Evolutionary conservation across 1,140 invertebrate genomes (phyloP).

Genomic region (Zeugodacus cucurbitae): DNA sequence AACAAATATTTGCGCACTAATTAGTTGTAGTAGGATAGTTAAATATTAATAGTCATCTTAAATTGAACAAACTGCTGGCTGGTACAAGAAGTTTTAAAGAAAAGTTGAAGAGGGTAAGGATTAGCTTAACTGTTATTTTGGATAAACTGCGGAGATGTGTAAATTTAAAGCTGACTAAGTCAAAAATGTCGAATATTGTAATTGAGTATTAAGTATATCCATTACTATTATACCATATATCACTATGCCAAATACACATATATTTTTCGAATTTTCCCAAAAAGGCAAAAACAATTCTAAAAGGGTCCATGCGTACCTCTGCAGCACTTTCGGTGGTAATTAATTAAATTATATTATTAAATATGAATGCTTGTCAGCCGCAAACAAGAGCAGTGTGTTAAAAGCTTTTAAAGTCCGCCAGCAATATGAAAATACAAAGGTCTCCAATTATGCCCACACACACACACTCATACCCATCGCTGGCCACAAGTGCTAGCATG

Average conservation of each 20-base stretch:
- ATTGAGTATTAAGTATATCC: too few species aligned
- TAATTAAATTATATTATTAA: slow-evolving; percentile 10
- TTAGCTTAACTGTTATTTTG: too few species aligned
- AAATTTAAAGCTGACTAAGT: too few species aligned
- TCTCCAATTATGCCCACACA: background rate
- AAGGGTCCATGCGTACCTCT: background rate
- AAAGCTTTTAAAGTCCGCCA: background rate
- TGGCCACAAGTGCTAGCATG: background rate
- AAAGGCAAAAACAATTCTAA: background rate
- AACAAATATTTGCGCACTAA: background rate
- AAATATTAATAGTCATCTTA: background rate
- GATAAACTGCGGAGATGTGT: too few species aligned
- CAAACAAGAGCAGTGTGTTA: background rate
- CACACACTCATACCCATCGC: background rate
- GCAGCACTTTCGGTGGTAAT: background rate
- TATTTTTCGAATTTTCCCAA: too few species aligned
- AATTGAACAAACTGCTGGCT: too few species aligned
- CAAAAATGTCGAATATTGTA: too few species aligned
- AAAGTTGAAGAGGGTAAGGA: too few species aligned
- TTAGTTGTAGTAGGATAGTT: background rate
- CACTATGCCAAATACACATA: too few species aligned
- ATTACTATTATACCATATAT: too few species aligned
- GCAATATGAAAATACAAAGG: background rate
- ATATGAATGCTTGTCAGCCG: background rate
- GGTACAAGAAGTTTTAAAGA: too few species aligned